A percentile compares a stretch with the other conserved stretches of the same genome.
Conservation (phyloP, 2,888 invertebrate species). For the Trimorus sp. region DNA sequence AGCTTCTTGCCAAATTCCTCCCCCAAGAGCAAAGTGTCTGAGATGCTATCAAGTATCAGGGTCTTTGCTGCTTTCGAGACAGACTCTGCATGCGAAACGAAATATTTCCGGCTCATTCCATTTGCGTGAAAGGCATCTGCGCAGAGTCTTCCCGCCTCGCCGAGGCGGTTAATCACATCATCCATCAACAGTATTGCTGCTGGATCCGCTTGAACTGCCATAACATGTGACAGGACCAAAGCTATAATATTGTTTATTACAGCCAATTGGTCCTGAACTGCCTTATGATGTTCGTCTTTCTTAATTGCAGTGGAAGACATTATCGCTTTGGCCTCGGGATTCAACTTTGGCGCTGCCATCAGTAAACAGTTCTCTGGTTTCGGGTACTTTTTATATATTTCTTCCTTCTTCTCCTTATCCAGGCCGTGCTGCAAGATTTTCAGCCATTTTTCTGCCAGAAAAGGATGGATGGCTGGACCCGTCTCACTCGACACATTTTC, state of each 20-base stretch:
- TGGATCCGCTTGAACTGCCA: too few relatives aligned
- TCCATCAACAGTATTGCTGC: conserved; percentile 6
- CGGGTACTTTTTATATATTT: conserved; percentile 19
- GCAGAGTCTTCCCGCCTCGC: too few relatives aligned
- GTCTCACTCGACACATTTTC: too few relatives aligned
- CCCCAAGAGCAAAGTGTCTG: conserved; percentile 10
- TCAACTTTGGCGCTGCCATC: neutral
- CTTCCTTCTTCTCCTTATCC: neutral
- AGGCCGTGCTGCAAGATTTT: conserved; percentile 14
- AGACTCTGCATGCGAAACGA: neutral
- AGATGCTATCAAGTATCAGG: neutral
- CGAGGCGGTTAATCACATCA: neutral
- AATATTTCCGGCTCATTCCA: too few relatives aligned
- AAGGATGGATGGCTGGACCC: neutral
- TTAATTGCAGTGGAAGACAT: conserved; percentile 24
- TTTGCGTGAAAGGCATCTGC: too few relatives aligned
- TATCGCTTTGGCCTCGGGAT: conserved; percentile 11
- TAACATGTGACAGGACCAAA: neutral
- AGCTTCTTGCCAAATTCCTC: conserved; percentile 12
- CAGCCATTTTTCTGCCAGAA: neutral
- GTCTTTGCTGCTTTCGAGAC: neutral
- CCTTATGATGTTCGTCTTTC: conserved; percentile 26
- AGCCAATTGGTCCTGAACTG: conserved; percentile 9
- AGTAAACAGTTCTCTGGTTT: conserved; percentile 14
- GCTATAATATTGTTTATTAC: neutral